Evolutionary conservation across 1,140 invertebrate genomes (phyloP).

Genomic region (Gryllus bimaculatus): DNA sequence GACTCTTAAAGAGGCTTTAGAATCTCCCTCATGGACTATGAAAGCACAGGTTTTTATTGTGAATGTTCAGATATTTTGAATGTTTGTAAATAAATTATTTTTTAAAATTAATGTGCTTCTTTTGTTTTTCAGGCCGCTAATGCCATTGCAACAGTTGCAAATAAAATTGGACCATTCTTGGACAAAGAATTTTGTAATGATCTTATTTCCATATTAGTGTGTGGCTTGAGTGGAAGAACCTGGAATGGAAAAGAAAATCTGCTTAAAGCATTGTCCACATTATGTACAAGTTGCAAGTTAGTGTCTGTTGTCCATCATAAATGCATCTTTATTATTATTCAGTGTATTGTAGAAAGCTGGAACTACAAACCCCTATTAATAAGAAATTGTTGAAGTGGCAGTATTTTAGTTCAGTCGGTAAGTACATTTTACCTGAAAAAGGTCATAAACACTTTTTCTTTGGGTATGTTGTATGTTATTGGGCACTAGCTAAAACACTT

Average conservation of each 20-base stretch:
- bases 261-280: slow-evolving; percentile 58
- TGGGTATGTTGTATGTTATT: too few species aligned
- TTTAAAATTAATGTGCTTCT: neutral
- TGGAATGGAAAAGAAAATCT: slow-evolving; percentile 81
- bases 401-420: too few species aligned
- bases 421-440: too few species aligned
- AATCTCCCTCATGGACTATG: slow-evolving; percentile 74
- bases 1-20: slow-evolving; percentile 56
- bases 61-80: neutral
- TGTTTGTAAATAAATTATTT: neutral
- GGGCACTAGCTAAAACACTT: too few species aligned
- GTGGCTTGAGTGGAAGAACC: slow-evolving; percentile 69
- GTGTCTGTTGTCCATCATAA: slow-evolving; percentile 21
- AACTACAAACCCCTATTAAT: too few species aligned
- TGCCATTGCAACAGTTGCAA: slow-evolving; percentile 67
- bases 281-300: slow-evolving; percentile 61
- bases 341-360: too few species aligned
- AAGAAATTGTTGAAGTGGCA: too few species aligned
- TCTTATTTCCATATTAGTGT: slow-evolving; percentile 57
- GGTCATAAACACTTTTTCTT: too few species aligned
- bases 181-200: slow-evolving; percentile 52
- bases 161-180: slow-evolving; percentile 56
- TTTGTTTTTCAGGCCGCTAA: slow-evolving; percentile 52
- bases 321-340: too few species aligned
- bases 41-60: slow-evolving; percentile 57